phyloP scores from a whole-genome alignment of 2,797 vertebrate genomes.

The Syngnathus acus region DNA sequence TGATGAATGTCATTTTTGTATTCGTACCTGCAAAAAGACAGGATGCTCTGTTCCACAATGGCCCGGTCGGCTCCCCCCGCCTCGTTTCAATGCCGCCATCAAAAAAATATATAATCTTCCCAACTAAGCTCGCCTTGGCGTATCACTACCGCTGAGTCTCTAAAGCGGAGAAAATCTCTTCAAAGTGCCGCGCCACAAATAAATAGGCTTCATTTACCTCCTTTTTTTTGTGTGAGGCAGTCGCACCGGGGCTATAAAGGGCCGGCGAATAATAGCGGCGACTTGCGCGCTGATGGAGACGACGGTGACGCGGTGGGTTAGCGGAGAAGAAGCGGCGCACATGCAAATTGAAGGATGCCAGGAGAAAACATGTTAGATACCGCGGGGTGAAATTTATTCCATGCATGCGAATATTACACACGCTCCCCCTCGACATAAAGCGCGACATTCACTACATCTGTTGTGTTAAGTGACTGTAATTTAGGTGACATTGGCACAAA shows the following conservation, averaged over 20 bases:
- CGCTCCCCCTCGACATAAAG: slow-evolving; percentile 58
- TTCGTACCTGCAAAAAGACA: slow-evolving; percentile 62
- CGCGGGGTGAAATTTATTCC: slow-evolving; percentile 66
- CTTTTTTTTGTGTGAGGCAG: slow-evolving; percentile 10
- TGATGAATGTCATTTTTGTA: slow-evolving; percentile 70
- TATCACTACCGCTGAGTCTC: slow-evolving; percentile 64
- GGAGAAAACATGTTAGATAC: slow-evolving; percentile 64
- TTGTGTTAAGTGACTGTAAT: slow-evolving; percentile 99
- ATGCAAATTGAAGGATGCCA: slow-evolving; percentile 64
- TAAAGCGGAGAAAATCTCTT: slow-evolving; percentile 68
- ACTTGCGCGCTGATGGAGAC: slow-evolving; percentile 57
- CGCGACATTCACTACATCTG: slow-evolving; percentile 93
- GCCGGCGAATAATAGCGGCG: slow-evolving; percentile 60
- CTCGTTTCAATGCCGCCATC: slow-evolving; percentile 64
- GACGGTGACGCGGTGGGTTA: slow-evolving; percentile 54
- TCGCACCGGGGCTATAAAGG: slow-evolving; percentile 42
- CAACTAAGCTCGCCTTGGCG: slow-evolving; percentile 68
- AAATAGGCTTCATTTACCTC: slow-evolving; percentile 67
- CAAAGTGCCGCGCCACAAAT: slow-evolving; percentile 65
- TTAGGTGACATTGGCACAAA: slow-evolving; percentile 98
- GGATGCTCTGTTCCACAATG: slow-evolving; percentile 66
- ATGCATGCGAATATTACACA: slow-evolving; percentile 59
- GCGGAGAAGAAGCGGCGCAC: slow-evolving; percentile 46
- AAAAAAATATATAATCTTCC: slow-evolving; percentile 69
- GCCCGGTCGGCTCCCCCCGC: slow-evolving; percentile 23